phyloP scores from a whole-genome alignment of 2,113 vertebrate species.

The Cebus imitator region DNA sequence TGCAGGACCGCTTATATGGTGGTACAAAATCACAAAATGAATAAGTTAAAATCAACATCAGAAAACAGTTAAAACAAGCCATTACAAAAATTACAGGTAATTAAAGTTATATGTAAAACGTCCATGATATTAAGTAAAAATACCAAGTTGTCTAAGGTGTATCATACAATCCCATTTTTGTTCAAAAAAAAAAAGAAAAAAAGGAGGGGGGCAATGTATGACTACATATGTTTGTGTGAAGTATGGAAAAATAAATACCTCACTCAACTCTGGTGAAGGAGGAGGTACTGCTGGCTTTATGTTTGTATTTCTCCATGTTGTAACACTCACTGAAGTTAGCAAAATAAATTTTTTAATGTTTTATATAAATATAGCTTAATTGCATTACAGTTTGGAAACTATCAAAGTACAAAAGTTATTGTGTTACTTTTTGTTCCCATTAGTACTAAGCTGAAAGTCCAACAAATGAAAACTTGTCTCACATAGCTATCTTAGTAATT shows the following conservation, averaged over 20 bases:
- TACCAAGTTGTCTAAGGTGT: neutral
- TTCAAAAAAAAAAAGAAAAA: neutral
- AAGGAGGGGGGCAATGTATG: neutral
- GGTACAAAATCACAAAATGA: neutral
- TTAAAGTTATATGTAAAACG: neutral
- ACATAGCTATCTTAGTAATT: neutral
- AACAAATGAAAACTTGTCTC: constrained; percentile 9
- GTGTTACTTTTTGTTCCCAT: constrained; percentile 22
- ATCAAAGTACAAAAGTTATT: neutral
- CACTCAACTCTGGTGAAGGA: neutral
- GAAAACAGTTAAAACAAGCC: neutral
- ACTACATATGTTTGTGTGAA: neutral
- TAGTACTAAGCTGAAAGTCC: neutral
- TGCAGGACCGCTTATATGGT: neutral
- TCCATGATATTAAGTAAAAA: constrained; percentile 17
- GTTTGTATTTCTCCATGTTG: neutral
- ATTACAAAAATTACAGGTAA: neutral
- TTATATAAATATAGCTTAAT: neutral
- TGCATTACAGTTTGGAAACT: neutral
- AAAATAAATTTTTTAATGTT: neutral
- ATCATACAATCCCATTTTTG: neutral
- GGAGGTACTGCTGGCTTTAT: neutral
- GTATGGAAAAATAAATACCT: neutral
- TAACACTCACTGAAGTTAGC: neutral
- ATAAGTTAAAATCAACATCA: neutral